Evolutionary conservation across 2,113 vertebrate genomes (phyloP), one percentile per base, ranked within the genome.

Genomic region (Todiramphus saurophagus): DNA sequence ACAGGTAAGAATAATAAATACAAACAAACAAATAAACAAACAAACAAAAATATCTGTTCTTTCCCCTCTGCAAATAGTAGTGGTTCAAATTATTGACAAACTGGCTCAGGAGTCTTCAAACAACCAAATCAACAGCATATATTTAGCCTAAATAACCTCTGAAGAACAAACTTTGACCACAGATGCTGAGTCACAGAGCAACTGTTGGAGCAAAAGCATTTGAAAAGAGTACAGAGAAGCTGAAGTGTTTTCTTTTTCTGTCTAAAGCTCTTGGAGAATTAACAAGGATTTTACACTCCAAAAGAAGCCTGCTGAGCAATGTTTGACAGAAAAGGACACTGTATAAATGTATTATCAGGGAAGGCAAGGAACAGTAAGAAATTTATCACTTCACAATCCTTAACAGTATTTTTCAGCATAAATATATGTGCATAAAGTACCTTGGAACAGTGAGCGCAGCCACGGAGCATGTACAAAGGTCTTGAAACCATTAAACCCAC

Each of bases 381-480:
- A 11, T 11, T 51, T 2, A 7, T 24, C 55, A 11, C 33, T 59
- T 51, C 43, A 35, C 35, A 37, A 56, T 19, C 33, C 58, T 51
- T 35, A 14, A 7, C 1, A 53, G 44, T 83, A 67, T 5, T 70
- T 95, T 87, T 66, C 51, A 46, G 13, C 17, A 2, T 11, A 43
- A 74, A 9, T 2, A 16, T 50, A 50, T 8, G 9, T 50, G 17
- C 7, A 9, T 0, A 21, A 25, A 70, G 6, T 9, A 7, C 14
- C 37, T 8, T 50, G 70, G 15, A 56, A 30, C 9, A 35, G 15
- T 2, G 41, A 41, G 17, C 0, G 0, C 37, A 68, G 74, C 17
- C 75, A 23, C 43, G 7, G 35, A 72, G 5, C 1, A 1, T 0
- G 0, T 6, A 19, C 12, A 24, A 33, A 85, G 28, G 25, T 2